A percentile compares a stretch with the other conserved stretches of the same genome.
Evolutionary conservation across 2,113 vertebrate genomes (phyloP).

Genomic region (Sciurus niger): DNA sequence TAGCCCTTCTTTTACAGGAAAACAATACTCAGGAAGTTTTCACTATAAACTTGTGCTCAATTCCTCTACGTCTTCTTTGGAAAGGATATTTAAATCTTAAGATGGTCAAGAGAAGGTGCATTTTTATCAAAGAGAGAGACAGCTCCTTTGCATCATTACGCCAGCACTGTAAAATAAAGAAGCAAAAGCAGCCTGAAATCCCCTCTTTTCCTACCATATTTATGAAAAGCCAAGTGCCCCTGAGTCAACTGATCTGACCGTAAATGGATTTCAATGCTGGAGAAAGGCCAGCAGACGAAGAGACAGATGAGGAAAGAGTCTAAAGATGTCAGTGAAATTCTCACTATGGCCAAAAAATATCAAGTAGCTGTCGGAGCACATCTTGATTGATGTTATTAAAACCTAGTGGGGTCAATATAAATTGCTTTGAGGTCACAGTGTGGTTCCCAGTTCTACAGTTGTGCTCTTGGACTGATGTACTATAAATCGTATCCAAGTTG

Average conservation of each 20-base stretch:
- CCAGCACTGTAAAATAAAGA: neutral
- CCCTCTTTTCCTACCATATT: neutral
- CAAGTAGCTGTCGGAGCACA: conserved; percentile 48
- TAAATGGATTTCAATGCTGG: conserved; percentile 54
- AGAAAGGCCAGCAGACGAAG: conserved; percentile 42
- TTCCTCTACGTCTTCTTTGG: neutral
- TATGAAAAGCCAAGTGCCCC: conserved; percentile 23
- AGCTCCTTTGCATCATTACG: neutral
- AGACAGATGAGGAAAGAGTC: conserved; percentile 63
- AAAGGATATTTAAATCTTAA: conserved; percentile 23
- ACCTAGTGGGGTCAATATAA: conserved; percentile 70
- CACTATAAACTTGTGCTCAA: neutral
- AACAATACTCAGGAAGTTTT: neutral
- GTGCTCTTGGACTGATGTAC: conserved; percentile 40
- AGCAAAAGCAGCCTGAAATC: neutral
- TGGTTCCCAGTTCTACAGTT: conserved; percentile 66
- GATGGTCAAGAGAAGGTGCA: neutral
- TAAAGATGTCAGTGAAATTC: conserved; percentile 59
- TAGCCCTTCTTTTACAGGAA: neutral
- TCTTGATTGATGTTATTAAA: conserved; percentile 72
- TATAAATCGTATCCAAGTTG: conserved; percentile 35
- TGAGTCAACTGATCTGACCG: neutral
- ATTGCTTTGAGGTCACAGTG: conserved; percentile 51
- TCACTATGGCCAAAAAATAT: conserved; percentile 47
- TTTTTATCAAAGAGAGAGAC: neutral